phyloP scores from a whole-genome alignment of 2,888 invertebrate genomes.

The Mechanitis mazaeus region DNA sequence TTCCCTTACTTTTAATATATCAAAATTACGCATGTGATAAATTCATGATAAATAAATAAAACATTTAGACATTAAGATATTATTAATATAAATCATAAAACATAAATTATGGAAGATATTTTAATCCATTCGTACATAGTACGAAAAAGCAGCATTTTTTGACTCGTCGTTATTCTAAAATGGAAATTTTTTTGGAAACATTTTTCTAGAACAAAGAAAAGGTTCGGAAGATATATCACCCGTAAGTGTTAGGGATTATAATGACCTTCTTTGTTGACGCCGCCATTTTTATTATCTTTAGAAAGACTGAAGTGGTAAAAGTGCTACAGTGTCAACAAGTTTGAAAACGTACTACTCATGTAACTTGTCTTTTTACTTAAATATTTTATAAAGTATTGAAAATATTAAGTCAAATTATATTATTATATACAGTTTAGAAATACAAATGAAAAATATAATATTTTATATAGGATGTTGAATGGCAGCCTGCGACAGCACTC shows the following conservation, averaged over 20 bases:
- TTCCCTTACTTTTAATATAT: no score
- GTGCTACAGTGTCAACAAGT: neutral
- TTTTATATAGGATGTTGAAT: neutral
- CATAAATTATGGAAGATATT: no score
- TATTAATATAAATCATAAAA: no score
- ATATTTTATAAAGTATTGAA: no score
- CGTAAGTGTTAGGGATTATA: slow-evolving; percentile 3
- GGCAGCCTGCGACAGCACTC: neutral
- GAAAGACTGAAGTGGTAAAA: neutral
- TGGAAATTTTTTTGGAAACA: neutral
- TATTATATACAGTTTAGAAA: no score
- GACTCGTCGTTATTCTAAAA: slow-evolving; percentile 1
- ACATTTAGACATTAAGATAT: no score
- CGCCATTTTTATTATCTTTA: slow-evolving; percentile 3
- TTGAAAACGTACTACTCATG: neutral
- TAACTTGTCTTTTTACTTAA: neutral
- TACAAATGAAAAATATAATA: no score
- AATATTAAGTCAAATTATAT: no score
- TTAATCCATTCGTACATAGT: neutral
- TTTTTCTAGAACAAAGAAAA: slow-evolving; percentile 5
- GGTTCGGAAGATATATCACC: slow-evolving; percentile 5
- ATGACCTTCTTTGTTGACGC: slow-evolving; percentile 2
- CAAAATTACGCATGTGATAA: neutral
- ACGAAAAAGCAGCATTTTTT: neutral
- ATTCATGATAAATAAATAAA: no score